Percentiles rank a stretch among this genome's conserved stretches.
Evolutionary conservation across 2,113 vertebrate genomes (phyloP).

Genomic region (Procavia capensis): DNA sequence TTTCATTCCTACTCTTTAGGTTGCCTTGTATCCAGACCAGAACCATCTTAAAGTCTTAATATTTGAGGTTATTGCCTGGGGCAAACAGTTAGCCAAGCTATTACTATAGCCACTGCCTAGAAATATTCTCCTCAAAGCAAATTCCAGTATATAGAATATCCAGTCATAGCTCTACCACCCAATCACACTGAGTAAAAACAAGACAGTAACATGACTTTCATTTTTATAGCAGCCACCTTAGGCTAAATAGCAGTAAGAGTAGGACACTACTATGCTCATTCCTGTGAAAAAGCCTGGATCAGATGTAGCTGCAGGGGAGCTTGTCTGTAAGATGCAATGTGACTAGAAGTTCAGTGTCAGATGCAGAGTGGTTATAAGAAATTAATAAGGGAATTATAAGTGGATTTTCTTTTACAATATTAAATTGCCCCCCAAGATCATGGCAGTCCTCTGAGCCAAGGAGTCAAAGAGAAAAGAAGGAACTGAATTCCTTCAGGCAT

Average conservation of each 20-base stretch:
- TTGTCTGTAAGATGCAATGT: not conserved
- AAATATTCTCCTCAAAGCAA: not conserved
- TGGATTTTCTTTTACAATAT: not conserved
- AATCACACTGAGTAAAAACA: not conserved
- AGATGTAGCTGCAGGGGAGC: not conserved
- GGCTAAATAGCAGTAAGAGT: not conserved
- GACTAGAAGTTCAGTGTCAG: not conserved
- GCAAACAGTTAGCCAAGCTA: not conserved
- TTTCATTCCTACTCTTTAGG: not conserved
- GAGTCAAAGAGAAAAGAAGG: not conserved
- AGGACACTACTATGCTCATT: not conserved
- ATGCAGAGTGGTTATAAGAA: not conserved
- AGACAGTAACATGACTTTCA: not conserved
- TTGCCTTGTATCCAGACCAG: not conserved
- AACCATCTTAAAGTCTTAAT: not conserved
- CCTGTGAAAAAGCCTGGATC: not conserved
- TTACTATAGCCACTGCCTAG: not conserved
- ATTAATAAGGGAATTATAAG: conserved; percentile 46
- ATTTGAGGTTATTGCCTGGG: not conserved
- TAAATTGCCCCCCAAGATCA: not conserved
- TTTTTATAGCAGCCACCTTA: not conserved
- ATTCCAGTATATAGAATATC: not conserved
- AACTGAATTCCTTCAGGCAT: not conserved
- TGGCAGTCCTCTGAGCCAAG: conserved; percentile 3
- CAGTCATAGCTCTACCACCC: not conserved